A percentile compares a stretch with the other conserved stretches of the same genome.
Conservation (phyloP, 23 tunicate species). For the Halocynthia roretzi region DNA sequence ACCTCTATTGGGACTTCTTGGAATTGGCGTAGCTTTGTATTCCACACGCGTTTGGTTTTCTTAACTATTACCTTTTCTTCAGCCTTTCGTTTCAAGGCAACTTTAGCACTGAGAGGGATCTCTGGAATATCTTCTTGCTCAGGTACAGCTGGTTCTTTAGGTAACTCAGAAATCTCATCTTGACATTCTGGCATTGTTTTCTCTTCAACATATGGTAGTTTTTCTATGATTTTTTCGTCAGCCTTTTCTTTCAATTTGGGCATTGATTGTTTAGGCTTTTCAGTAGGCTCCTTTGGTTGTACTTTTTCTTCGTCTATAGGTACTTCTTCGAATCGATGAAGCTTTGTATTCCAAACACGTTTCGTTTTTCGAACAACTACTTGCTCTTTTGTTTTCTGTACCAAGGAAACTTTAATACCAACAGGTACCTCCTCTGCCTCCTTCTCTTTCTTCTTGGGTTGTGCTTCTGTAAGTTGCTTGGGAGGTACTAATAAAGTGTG, state of each 20-base stretch:
- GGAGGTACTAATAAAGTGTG: neutral
- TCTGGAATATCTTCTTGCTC: too few relatives aligned
- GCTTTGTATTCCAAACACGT: constrained; percentile 59
- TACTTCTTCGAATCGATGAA: constrained; percentile 56
- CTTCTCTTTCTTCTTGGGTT: neutral
- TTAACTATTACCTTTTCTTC: too few relatives aligned
- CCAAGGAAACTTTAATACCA: constrained; percentile 11
- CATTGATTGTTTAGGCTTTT: neutral
- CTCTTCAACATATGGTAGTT: too few relatives aligned
- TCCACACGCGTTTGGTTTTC: constrained; percentile 54
- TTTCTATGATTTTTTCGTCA: too few relatives aligned
- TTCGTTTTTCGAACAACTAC: constrained; percentile 16
- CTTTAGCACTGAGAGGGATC: too few relatives aligned
- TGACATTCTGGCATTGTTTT: neutral
- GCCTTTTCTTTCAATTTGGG: too few relatives aligned
- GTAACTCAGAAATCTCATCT: neutral
- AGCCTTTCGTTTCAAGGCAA: too few relatives aligned
- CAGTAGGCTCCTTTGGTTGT: neutral
- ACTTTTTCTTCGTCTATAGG: constrained; percentile 27
- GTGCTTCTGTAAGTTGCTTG: too few relatives aligned
- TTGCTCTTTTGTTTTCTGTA: neutral
- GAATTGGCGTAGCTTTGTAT: constrained; percentile 43
- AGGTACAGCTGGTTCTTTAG: too few relatives aligned
- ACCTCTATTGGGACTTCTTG: constrained; percentile 28
- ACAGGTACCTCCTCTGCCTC: constrained; percentile 7